Conservation (phyloP, 2,888 invertebrate species). For the Drosophila hamatofila region DNA sequence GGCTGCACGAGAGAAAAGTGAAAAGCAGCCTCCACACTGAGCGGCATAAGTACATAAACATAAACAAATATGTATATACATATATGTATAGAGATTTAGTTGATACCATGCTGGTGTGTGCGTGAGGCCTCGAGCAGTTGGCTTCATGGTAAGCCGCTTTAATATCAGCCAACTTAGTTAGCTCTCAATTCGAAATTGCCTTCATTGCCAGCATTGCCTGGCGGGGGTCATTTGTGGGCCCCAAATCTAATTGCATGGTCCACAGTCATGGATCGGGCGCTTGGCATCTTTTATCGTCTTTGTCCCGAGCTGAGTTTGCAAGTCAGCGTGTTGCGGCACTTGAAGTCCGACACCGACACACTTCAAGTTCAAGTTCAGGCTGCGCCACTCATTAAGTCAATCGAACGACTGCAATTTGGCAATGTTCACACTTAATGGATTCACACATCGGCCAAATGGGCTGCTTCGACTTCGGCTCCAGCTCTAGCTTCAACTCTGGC, state of each 20-base stretch:
- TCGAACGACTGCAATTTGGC: slow-evolving; percentile 67
- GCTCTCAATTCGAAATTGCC: slow-evolving; percentile 67
- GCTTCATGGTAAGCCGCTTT: slow-evolving; percentile 76
- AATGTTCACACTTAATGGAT: slow-evolving; percentile 73
- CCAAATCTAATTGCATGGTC: slow-evolving; percentile 69
- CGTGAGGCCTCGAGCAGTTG: slow-evolving; percentile 54
- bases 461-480: slow-evolving; percentile 1
- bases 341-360: slow-evolving; percentile 34
- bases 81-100: background rate
- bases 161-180: slow-evolving; percentile 44
- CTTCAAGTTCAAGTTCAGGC: slow-evolving; percentile 77
- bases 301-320: slow-evolving; percentile 24
- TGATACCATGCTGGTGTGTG: background rate
- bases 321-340: slow-evolving; percentile 36
- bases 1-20: slow-evolving; percentile 57
- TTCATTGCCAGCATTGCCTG: slow-evolving; percentile 47
- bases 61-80: background rate
- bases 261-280: slow-evolving; percentile 52
- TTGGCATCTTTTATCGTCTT: slow-evolving; percentile 24
- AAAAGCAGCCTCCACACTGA: slow-evolving; percentile 49
- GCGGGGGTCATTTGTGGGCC: slow-evolving; percentile 28
- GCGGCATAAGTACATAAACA: slow-evolving; percentile 3
- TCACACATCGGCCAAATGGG: slow-evolving; percentile 47
- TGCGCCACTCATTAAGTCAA: slow-evolving; percentile 59
- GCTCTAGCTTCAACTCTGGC: slow-evolving; percentile 7